Base-by-base conservation (phyloP, 2,113 vertebrate genomes). In the Antennarius striatus region DNA sequence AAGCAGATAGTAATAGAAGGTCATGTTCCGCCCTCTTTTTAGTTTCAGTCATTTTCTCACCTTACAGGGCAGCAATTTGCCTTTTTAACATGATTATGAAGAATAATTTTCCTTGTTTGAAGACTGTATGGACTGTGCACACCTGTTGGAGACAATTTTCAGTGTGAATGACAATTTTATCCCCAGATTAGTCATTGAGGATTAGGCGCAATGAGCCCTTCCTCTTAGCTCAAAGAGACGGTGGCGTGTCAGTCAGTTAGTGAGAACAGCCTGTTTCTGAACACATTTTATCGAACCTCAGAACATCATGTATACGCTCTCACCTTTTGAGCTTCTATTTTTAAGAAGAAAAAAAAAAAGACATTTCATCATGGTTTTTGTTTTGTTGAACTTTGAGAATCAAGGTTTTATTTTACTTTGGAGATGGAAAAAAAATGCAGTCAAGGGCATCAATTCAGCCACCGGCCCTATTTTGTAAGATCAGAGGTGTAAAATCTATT, bases 111-210 rank as follows among this genome's bases (percentile, higher is more conserved):
- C 17, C 36, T 22, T 4, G 17, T 70, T 63, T 56, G 75, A 67
- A n/a, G 36, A 66, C 55, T 58, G 2, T 55, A 5, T 52, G 51
- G 43, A 50, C 54, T 42, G 56, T 71, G 52, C 39, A 54, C 46
- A 83, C 71, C 71, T 79, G 59, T 4, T 28, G 57, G 49, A 65
- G 66, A 56, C 29, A 4, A 30, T 52, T 67, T 73, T 56, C 30
- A 46, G 32, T 56, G 13, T 64, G 49, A 78, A 76, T 50, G 43
- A 55, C 40, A 57, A 1, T 53, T 52, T 73, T 71, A 71, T 66
- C 65, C 57, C 15, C 47, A 73, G 77, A 83, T 80, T 77, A 85
- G 69, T 69, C 55, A 4, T 22, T 10, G 47, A 79, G 74, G 81
- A 82, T 85, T 71, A 68, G 43, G 29, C 46, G 71, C 56, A 60